Evolutionary conservation across 2,113 vertebrate species (phyloP).

Genomic region (Nycticryphes semicollaris): DNA sequence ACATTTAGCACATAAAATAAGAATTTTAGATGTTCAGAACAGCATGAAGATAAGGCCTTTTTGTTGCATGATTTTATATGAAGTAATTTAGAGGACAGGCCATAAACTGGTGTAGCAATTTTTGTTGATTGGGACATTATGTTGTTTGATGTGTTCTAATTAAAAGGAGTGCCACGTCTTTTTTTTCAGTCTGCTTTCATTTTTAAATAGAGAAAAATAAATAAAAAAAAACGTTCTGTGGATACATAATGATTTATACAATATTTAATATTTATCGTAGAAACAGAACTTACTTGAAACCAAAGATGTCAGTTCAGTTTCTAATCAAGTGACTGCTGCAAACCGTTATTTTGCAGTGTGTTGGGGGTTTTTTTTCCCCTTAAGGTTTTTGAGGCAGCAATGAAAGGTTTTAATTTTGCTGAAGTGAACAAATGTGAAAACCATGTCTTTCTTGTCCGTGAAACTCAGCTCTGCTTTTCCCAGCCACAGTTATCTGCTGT

Average conservation of each 20-base stretch:
- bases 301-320: neutral
- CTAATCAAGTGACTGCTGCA: fast-evolving
- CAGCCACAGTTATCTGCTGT: no score
- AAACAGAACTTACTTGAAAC: neutral
- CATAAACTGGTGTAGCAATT: neutral
- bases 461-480: neutral
- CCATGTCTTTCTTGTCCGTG: neutral
- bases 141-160: neutral
- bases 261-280: neutral
- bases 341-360: neutral
- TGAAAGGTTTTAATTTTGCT: neutral
- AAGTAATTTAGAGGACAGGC: neutral
- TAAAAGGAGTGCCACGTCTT: neutral
- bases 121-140: neutral
- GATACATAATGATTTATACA: neutral
- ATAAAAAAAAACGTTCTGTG: neutral
- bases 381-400: neutral
- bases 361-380: neutral
- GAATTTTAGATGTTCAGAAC: neutral
- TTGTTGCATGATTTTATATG: neutral
- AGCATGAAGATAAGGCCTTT: neutral
- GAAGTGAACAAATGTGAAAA: neutral
- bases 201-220: neutral
- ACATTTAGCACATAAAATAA: neutral
- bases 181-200: neutral